Conservation (phyloP, 2,888 invertebrate genomes). For the Sphaerophoria rueppellii region DNA sequence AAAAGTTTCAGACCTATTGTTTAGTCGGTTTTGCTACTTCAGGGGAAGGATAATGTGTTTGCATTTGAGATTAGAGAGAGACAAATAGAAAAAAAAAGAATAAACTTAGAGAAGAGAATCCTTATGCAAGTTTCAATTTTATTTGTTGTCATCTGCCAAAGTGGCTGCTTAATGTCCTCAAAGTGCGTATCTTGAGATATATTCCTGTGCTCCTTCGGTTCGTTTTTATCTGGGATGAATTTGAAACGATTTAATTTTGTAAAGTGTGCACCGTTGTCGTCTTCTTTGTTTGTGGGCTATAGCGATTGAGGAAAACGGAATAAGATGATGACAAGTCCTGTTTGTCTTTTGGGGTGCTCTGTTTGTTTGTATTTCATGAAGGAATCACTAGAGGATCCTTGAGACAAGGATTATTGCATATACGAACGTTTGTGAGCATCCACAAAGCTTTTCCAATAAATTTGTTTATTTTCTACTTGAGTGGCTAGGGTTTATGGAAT, state of each 20-base stretch:
- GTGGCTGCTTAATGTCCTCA: constrained; percentile 67
- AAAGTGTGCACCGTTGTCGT: constrained; percentile 44
- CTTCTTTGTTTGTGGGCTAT: neutral
- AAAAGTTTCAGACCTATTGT: constrained; percentile 51
- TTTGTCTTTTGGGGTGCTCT: constrained; percentile 38
- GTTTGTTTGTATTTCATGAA: constrained; percentile 11
- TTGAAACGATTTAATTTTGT: constrained; percentile 71
- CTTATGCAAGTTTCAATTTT: constrained; percentile 56
- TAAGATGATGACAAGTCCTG: constrained; percentile 29
- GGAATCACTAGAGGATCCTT: constrained; percentile 46
- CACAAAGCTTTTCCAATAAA: neutral
- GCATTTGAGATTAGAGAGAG: constrained; percentile 65
- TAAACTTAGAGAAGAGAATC: constrained; percentile 19
- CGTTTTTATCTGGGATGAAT: constrained; percentile 48
- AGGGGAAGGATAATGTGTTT: constrained; percentile 68
- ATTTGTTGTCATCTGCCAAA: constrained; percentile 63
- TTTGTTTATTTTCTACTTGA: constrained; percentile 39
- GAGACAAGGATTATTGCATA: constrained; percentile 52
- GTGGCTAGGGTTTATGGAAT: constrained; percentile 12
- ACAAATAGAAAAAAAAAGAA: neutral
- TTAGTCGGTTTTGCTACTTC: constrained; percentile 2
- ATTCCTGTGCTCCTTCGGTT: constrained; percentile 13
- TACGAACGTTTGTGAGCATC: constrained; percentile 3
- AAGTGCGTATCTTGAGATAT: constrained; percentile 46
- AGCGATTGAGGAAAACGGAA: neutral